Conservation (phyloP, 2,797 vertebrate species). For the Tokudaia tokunoshimensis region DNA sequence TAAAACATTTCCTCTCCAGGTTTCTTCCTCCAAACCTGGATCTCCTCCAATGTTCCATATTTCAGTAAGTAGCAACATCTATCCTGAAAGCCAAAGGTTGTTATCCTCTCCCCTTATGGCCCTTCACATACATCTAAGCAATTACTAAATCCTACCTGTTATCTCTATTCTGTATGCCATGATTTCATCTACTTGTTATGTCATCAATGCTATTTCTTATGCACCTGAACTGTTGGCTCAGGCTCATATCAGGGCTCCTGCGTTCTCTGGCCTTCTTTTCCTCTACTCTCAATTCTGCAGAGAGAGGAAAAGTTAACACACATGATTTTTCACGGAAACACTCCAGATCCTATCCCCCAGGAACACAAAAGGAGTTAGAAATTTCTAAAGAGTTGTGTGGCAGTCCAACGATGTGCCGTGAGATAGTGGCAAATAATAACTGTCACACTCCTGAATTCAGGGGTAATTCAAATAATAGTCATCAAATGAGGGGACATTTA, state of each 20-base stretch:
- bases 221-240: background rate
- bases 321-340: background rate
- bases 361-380: conserved; percentile 40
- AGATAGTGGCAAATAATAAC: conserved; percentile 50
- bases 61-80: conserved; percentile 10
- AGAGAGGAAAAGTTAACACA: background rate
- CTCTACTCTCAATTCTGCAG: background rate
- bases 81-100: conserved; percentile 33
- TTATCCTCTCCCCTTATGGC: background rate
- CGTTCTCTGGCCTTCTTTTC: background rate
- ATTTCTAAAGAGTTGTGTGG: background rate
- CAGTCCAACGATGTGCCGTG: conserved; percentile 20
- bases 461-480: conserved; percentile 54
- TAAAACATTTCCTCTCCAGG: background rate
- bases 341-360: background rate
- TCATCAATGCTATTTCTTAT: background rate
- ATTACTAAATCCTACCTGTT: conserved; percentile 25
- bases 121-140: background rate
- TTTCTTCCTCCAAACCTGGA: conserved; percentile 40
- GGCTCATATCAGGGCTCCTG: background rate
- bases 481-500: conserved; percentile 11
- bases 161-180: background rate
- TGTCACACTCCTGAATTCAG: conserved; percentile 30
- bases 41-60: conserved; percentile 27
- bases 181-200: background rate